Percentiles rank a stretch among this genome's conserved stretches.
phyloP scores from a whole-genome alignment of 1,140 invertebrate genomes.

The Drosophila bifasciata region DNA sequence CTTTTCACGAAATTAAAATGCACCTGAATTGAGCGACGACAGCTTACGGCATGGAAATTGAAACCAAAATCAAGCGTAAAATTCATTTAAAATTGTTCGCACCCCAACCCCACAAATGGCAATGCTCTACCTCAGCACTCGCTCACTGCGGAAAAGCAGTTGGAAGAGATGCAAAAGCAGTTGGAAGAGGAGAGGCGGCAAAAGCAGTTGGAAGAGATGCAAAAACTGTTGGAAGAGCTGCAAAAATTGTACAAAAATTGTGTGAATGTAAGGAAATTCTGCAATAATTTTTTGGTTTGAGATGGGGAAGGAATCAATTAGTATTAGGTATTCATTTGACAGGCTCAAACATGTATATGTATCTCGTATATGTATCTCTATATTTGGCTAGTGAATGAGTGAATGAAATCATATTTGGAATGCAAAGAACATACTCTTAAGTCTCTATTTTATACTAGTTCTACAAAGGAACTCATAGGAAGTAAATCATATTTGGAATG shows the following conservation, averaged over 20 bases:
- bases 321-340: too few relatives aligned
- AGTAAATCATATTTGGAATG: too few relatives aligned
- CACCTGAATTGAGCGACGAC: constrained; percentile 33
- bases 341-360: too few relatives aligned
- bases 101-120: constrained; percentile 23
- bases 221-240: constrained; percentile 45
- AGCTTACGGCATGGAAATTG: constrained; percentile 66
- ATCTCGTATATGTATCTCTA: too few relatives aligned
- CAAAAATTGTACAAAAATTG: constrained; percentile 30
- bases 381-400: too few relatives aligned
- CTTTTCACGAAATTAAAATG: constrained; percentile 46
- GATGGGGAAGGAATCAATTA: constrained; percentile 28
- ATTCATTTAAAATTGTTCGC: constrained; percentile 74
- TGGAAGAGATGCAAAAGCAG: constrained; percentile 32
- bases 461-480: too few relatives aligned
- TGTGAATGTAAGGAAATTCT: constrained; percentile 6
- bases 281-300: constrained; percentile 1
- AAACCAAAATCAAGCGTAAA: constrained; percentile 79
- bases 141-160: constrained; percentile 26
- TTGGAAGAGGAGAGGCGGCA: too few relatives aligned
- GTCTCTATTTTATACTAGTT: too few relatives aligned
- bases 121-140: neutral
- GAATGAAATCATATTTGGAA: too few relatives aligned
- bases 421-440: too few relatives aligned
- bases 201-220: constrained; percentile 45